Evolutionary conservation across 53 echinoderm and acorn worm species (phyloP).

Genomic region (Crossaster papposus): DNA sequence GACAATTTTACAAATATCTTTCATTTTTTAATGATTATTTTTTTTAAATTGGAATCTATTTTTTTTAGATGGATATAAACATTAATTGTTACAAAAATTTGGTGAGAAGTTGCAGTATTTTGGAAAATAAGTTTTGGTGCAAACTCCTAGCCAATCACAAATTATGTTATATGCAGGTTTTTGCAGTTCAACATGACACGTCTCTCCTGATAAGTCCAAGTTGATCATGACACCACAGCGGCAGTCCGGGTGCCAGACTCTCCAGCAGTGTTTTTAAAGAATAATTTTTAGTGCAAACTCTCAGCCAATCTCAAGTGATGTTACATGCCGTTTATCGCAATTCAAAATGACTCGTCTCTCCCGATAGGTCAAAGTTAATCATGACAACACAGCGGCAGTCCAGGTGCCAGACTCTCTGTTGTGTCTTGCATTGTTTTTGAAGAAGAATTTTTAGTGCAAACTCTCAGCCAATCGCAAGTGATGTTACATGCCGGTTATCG

Average conservation of each 20-base stretch:
- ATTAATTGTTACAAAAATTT: too few species aligned
- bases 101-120: too few species aligned
- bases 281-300: too few species aligned
- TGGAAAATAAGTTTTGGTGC: too few species aligned
- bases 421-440: too few species aligned
- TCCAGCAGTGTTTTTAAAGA: too few species aligned
- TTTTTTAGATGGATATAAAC: too few species aligned
- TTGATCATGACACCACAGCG: conserved; percentile 90
- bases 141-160: neutral
- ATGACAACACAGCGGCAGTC: conserved; percentile 93
- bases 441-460: too few species aligned
- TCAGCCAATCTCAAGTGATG: neutral
- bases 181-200: neutral
- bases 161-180: neutral
- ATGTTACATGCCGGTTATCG: neutral
- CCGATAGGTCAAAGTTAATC: conserved; percentile 83
- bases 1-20: neutral
- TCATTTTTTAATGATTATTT: neutral
- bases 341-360: neutral
- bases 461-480: neutral
- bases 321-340: neutral
- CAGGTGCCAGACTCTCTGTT: conserved; percentile 89
- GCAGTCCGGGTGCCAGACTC: conserved; percentile 90
- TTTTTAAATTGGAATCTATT: too few species aligned
- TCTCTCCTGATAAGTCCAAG: conserved; percentile 72